Evolutionary conservation across 2,888 invertebrate genomes (phyloP).

Genomic region (Hesperia comma): DNA sequence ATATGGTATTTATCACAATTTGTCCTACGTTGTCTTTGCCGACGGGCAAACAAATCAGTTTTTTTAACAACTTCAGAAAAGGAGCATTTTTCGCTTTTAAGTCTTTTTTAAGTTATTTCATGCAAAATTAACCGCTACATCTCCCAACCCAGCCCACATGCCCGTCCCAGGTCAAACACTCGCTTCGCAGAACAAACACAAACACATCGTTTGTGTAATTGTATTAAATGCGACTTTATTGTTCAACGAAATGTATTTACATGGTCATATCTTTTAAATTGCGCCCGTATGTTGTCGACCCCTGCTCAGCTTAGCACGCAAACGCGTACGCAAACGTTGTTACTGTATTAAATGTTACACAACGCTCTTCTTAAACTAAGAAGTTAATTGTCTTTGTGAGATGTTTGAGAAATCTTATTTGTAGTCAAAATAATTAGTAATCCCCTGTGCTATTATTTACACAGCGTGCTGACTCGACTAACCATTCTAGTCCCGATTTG

Average conservation of each 20-base stretch:
- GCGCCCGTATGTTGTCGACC: constrained; percentile 50
- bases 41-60: too few relatives aligned
- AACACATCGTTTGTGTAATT: constrained; percentile 77
- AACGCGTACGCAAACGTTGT: constrained; percentile 25
- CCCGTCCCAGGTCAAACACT: constrained; percentile 57
- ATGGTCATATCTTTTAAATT: constrained; percentile 64
- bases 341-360: not conserved
- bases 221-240: constrained; percentile 80
- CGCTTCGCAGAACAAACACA: constrained; percentile 76
- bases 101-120: too few relatives aligned
- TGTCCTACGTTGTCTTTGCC: too few relatives aligned
- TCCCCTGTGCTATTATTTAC: too few relatives aligned
- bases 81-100: too few relatives aligned
- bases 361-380: not conserved
- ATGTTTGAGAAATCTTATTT: too few relatives aligned
- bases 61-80: too few relatives aligned
- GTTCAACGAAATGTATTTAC: constrained; percentile 64
- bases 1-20: too few relatives aligned
- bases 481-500: too few relatives aligned
- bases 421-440: too few relatives aligned
- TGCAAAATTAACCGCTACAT: not conserved
- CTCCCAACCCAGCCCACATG: constrained; percentile 5
- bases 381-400: too few relatives aligned
- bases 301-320: constrained; percentile 40
- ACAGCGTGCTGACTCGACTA: too few relatives aligned